Evolutionary conservation across 2,113 vertebrate genomes (phyloP), one percentile per base, ranked within the genome.

Genomic region (Sapayoa aenigma): DNA sequence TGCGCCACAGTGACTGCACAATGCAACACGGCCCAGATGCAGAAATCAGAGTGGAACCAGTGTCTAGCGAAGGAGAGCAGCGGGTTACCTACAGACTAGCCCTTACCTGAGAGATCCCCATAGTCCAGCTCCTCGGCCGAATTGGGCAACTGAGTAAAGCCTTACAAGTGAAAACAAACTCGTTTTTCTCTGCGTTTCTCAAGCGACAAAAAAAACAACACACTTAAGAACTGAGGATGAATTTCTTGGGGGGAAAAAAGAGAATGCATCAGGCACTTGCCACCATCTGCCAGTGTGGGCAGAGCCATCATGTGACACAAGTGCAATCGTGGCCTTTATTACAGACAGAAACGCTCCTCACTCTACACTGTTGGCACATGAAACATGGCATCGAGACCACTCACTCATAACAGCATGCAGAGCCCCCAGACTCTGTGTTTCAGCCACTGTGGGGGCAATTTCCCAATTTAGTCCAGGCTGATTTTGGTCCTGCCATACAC

Each of bases 131-230:
- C 98, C 98, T 98, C 98, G 96, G 98, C 98, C 86, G 98, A 98
- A 98, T 98, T 98, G 97, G 98, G 98, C 98, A 98, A 98, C 97
- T 98, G 98, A 98, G 98, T 98, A 97, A 98, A 98, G 98, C 98
- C 98, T 98, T 98, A 98, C 97, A 98, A 98, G 98, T 97, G 97
- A 98, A 98, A 98, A 98, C 98, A 98, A 97, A 98, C 97, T 97
- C 91, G 74, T 97, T 98, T 98, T 98, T 97, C 93, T 98, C 96
- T 97, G 96, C 44, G 77, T 97, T 98, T 97, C 98, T 98, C 96
- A 25, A 98, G 97, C 78, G 94, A 98, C 97, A 98, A 95, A 96
- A 95, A 96, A 97, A 97, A 97, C 97, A 98, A 97, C 95, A 98
- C 97, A 98, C 98, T 98, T 98, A 97, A 98, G 93, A 97, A 97